Conservation (phyloP, 2,888 invertebrate species). For the Trichogramma evanescens region DNA sequence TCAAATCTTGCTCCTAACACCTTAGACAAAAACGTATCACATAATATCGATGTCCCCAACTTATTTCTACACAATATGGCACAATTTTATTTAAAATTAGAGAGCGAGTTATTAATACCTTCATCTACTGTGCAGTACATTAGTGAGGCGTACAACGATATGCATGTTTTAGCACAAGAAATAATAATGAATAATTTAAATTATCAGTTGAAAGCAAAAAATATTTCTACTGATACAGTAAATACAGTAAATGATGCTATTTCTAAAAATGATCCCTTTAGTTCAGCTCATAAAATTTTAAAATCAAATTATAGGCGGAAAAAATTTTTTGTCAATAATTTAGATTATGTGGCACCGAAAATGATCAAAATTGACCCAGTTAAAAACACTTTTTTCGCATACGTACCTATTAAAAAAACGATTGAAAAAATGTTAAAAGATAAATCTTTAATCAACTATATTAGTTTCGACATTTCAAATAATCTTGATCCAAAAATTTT, state of each 20-base stretch:
- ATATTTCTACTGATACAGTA: background rate
- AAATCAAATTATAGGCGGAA: no score
- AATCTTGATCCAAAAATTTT: conserved; percentile 15
- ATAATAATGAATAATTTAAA: background rate
- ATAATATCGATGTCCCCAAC: background rate
- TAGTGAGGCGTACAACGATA: background rate
- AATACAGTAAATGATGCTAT: background rate
- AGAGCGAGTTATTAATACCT: background rate
- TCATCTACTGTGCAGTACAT: background rate
- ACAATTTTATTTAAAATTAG: background rate
- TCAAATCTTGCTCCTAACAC: background rate
- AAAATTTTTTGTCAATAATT: no score
- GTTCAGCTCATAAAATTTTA: no score
- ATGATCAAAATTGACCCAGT: no score
- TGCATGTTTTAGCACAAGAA: background rate
- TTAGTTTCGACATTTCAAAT: background rate
- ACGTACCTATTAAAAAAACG: conserved; percentile 1
- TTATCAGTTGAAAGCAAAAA: background rate
- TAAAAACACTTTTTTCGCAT: background rate
- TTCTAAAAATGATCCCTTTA: no score
- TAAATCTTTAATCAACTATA: background rate
- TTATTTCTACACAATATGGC: background rate
- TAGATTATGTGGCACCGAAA: no score
- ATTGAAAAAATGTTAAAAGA: background rate
- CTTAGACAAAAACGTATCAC: background rate